phyloP scores from a whole-genome alignment of 2,888 invertebrate species.

The Rhopalosiphum nymphaeae region DNA sequence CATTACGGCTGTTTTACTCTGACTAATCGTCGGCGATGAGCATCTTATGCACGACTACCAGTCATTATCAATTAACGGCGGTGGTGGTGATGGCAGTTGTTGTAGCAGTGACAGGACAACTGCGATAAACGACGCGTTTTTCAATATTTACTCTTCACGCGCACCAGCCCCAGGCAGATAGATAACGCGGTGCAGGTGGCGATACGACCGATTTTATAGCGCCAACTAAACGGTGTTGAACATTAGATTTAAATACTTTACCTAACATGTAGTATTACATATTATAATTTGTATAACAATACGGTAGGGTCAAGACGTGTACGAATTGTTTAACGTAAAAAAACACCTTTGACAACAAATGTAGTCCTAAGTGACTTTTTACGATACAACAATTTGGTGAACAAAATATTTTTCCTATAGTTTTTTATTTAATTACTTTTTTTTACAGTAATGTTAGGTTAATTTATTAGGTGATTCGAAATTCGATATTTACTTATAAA shows the following conservation, averaged over 20 bases:
- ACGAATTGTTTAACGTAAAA: neutral
- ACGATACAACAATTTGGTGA: neutral
- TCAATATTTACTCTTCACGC: slow-evolving; percentile 23
- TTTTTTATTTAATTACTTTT: neutral
- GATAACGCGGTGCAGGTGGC: slow-evolving; percentile 25
- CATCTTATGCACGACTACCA: slow-evolving; percentile 30
- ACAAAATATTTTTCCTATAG: neutral
- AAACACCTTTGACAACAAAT: neutral
- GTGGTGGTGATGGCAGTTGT: neutral
- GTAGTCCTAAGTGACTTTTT: neutral
- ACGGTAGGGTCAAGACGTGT: neutral
- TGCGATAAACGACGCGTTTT: slow-evolving; percentile 27
- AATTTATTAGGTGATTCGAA: neutral
- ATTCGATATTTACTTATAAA: neutral
- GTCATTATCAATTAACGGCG: slow-evolving; percentile 29
- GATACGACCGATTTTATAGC: neutral
- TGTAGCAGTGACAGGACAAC: neutral
- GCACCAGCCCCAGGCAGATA: neutral
- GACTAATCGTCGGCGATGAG: slow-evolving; percentile 33
- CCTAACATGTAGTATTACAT: neutral
- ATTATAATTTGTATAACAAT: neutral
- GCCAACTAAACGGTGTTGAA: neutral
- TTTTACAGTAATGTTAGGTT: neutral
- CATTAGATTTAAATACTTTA: neutral
- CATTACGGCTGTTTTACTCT: slow-evolving; percentile 74